Percentiles rank a stretch among this genome's conserved stretches.
Evolutionary conservation across 2,797 vertebrate genomes (phyloP).

Genomic region (Sarcoramphus papa): DNA sequence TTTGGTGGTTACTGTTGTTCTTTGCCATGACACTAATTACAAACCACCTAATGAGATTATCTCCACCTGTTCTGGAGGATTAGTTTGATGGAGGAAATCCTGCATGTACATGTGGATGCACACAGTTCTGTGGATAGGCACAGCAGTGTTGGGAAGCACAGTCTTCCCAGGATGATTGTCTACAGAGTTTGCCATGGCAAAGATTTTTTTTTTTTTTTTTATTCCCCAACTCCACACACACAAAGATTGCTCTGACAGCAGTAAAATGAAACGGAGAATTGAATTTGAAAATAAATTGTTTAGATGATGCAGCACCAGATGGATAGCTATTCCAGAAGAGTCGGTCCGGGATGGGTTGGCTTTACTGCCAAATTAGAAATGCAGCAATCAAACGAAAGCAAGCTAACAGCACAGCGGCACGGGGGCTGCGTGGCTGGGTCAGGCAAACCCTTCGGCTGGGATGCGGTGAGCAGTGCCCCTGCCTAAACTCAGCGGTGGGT

Average conservation of each 20-base stretch:
- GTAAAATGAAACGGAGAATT: conserved; percentile 3
- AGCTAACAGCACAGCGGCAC: fast-evolving
- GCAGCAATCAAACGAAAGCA: fast-evolving
- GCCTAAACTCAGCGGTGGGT: fast-evolving
- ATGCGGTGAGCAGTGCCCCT: fast-evolving
- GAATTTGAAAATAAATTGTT: conserved; percentile 3
- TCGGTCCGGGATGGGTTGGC: fast-evolving
- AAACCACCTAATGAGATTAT: conserved; percentile 18
- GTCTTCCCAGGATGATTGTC: not conserved
- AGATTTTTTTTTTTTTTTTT: not conserved
- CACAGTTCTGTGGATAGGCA: not conserved
- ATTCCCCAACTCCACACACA: too few relatives aligned
- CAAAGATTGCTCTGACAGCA: not conserved
- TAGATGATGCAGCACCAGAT: not conserved
- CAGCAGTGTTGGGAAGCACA: fast-evolving
- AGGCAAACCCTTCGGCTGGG: not conserved
- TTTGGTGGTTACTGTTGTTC: not conserved
- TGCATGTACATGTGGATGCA: not conserved
- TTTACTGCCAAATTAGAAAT: not conserved
- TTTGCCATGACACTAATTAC: conserved; percentile 9
- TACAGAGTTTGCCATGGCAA: not conserved
- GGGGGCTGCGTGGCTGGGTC: not conserved
- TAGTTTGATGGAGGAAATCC: not conserved
- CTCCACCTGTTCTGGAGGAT: not conserved
- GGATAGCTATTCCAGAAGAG: not conserved